phyloP scores from a whole-genome alignment of 2,113 vertebrate species.

The Rhabdomys dilectus region DNA sequence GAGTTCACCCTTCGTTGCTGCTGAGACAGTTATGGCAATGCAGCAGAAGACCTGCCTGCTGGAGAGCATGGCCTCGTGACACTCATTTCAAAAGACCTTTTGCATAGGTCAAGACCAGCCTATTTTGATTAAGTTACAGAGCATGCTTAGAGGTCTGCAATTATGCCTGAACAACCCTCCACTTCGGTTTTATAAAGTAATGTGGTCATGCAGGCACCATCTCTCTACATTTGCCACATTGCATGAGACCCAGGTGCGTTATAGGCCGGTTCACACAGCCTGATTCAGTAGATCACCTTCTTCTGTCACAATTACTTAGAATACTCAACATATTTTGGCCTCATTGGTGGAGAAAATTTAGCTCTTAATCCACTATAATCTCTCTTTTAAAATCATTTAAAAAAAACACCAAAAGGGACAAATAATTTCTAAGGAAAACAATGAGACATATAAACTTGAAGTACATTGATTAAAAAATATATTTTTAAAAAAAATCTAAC shows the following conservation, averaged over 20 bases:
- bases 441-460: background rate
- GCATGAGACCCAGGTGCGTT: background rate
- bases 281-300: background rate
- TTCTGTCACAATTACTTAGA: background rate
- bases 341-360: background rate
- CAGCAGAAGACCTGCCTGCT: accelerated
- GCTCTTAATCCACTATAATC: background rate
- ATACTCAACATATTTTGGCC: background rate
- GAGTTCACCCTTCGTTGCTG: background rate
- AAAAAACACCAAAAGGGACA: background rate
- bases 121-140: background rate
- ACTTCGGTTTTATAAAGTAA: background rate
- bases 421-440: background rate
- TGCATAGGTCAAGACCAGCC: background rate
- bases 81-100: accelerated
- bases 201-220: background rate
- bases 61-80: accelerated
- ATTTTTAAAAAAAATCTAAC: background rate
- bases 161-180: background rate
- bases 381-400: background rate
- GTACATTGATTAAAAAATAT: background rate
- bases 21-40: background rate
- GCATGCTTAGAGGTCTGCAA: background rate
- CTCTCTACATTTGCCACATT: no score
- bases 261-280: background rate